Conservation (phyloP, 1,140 invertebrate genomes). For the Aphidius gifuensis region DNA sequence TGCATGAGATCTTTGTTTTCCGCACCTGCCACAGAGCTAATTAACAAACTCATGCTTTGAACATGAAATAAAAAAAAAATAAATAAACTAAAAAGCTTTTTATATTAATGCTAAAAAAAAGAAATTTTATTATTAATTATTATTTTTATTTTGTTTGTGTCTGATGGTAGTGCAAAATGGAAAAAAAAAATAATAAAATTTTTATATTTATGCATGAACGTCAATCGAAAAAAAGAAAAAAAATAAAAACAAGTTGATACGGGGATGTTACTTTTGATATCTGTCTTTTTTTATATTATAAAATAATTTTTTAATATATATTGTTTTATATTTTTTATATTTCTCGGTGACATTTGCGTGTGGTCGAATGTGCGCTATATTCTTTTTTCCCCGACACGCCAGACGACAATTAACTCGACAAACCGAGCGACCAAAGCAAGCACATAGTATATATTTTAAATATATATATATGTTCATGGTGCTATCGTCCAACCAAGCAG, state of each 20-base stretch:
- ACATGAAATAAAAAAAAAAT: not conserved
- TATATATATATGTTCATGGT: conserved; percentile 16
- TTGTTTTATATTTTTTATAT: conserved; percentile 24
- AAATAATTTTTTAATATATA: not conserved
- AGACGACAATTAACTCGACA: conserved; percentile 52
- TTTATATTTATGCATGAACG: not conserved
- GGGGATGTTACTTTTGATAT: conserved; percentile 14
- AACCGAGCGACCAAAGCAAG: conserved; percentile 38
- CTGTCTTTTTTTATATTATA: conserved; percentile 12
- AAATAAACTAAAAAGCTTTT: not conserved
- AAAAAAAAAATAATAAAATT: not conserved
- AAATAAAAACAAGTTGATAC: not conserved
- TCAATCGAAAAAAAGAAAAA: not conserved
- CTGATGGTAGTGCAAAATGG: not conserved
- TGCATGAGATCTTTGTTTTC: conserved; percentile 12
- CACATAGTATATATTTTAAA: too few relatives aligned
- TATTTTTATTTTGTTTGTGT: too few relatives aligned
- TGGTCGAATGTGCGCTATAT: conserved; percentile 17
- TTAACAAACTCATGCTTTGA: not conserved
- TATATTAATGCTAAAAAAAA: not conserved
- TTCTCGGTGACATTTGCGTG: conserved; percentile 34
- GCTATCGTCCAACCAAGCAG: conserved; percentile 20
- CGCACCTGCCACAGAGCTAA: conserved; percentile 3
- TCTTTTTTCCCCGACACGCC: conserved; percentile 44
- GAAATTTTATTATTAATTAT: not conserved